Base-by-base conservation (phyloP, 2,113 vertebrate species). In the Festucalex cinctus region DNA sequence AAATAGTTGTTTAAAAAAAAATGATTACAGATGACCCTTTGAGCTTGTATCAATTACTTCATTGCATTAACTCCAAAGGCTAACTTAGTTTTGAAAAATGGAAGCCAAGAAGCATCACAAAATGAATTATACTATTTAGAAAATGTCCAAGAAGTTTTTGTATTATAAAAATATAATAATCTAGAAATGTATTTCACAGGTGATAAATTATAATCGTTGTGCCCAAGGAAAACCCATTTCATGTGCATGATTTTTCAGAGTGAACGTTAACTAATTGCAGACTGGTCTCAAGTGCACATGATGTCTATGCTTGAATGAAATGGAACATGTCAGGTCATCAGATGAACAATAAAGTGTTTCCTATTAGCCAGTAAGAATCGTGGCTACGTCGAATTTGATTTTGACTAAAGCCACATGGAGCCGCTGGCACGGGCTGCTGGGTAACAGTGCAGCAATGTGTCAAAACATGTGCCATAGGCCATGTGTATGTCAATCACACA, bases 331-430 rank as follows among this genome's bases (percentile, higher is more conserved):
- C 63, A 69, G 62, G 60, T 70, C 59, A 74, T 56, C 41, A 17
- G 41, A 76, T 41, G 63, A 74, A 69, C 62, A 49, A 14, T 69
- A 65, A 68, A 24, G 39, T 70, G 61, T 73, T 71, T 74, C 70
- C 68, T 69, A 22, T 57, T 73, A 68, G 58, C 72, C 80, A 81
- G 79, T 81, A 69, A 83, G 51, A 78, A 70, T 67, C 66, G 79
- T 76, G 82, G 78, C 78, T 70, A 61, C 71, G 72, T 60, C 63
- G 17, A 65, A 69, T 71, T 72, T 48, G 49, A 68, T 63, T 71
- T 22, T 87, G 88, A 89, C 74, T 24, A 68, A 49, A 79, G 56
- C 83, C 84, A 88, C 77, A 88, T 84, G 82, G 70, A 71, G 62
- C 65, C 28, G 71, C 78, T 85, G 84, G 77, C 70, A 75, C 59